Base-by-base conservation (phyloP, 2,797 vertebrate genomes). In the Pteropus rufus region DNA sequence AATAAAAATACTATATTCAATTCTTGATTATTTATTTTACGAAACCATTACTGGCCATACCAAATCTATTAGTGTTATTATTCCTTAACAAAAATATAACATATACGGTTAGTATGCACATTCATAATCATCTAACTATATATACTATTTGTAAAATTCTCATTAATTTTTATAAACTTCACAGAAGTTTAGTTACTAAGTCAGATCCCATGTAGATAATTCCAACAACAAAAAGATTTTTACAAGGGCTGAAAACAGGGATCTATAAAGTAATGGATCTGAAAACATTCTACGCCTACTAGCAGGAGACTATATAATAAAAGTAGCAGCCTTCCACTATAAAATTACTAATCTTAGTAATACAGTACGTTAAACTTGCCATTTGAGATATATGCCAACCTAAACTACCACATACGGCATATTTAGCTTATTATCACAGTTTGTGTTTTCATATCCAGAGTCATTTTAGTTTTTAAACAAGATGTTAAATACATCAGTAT, bases 381-480 rank as follows among this genome's bases (percentile, higher is more conserved):
- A 98, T 96, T 87, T 98, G 89, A 98, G 92, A 98, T 98, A 97
- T 90, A 98, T 94, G 97, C 97, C 97, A 98, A 97, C 64, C 94
- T 97, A 97, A 98, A 97, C 87, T 96, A 95, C 92, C 96, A 97
- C 97, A 98, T 97, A 98, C 93, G 97, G 98, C 96, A 96, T 84
- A 97, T 96, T 84, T 88, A 95, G 86, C 93, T 97, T 97, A 98
- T 98, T 98, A 98, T 98, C 98, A 98, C 98, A 98, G 98, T 98
- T 97, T 98, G 97, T 98, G 98, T 98, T 98, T 98, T 97, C 97
- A 97, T 97, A 97, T 91, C 64, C 83, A 97, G 93, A 97, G 92
- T 97, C 96, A 79, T 84, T 98, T 93, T 98, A 97, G 95, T 96
- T 98, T 98, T 98, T 97, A 98, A 98, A 98, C 96, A 98, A 98